These are phyloP conservation scores for Drosophila equinoxialis DNA, from an alignment of 1,140 invertebrate species.

Conservation along the genomic window DNA sequence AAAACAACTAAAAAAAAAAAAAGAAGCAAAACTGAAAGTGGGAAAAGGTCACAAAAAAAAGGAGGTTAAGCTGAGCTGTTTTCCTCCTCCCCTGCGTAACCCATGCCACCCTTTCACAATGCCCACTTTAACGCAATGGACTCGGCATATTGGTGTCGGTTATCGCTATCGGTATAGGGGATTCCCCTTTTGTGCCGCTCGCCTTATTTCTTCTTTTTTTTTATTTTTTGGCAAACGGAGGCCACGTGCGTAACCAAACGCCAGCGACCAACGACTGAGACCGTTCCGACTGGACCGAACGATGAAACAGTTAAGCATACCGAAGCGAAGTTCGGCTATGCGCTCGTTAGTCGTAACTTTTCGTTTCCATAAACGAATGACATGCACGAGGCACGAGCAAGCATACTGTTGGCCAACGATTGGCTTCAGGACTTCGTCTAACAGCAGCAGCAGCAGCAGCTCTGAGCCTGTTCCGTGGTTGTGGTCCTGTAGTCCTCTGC, in stretches of 20 bases:
- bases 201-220: too few species aligned
- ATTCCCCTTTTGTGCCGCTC: background rate
- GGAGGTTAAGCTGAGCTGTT: conserved; percentile 69
- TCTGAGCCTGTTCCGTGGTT: conserved; percentile 1
- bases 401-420: conserved; percentile 25
- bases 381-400: conserved; percentile 3
- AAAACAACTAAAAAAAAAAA: conserved; percentile 14
- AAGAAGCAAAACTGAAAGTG: conserved; percentile 3
- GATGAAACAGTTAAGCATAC: background rate
- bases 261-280: conserved; percentile 50
- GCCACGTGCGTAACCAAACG: conserved; percentile 50
- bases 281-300: background rate
- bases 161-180: background rate
- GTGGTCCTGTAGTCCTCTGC: conserved; percentile 16
- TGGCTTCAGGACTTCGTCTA: conserved; percentile 29
- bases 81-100: background rate
- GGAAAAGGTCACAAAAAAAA: conserved; percentile 77
- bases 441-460: conserved; percentile 1
- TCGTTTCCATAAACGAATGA: background rate
- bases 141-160: background rate
- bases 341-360: background rate
- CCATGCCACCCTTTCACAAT: too few species aligned
- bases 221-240: background rate
- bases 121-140: background rate
- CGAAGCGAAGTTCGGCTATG: background rate